These are phyloP conservation scores for Bursaphelenchus mucronatus DNA, from an alignment of 1,140 invertebrate species.

Conservation along the genomic window DNA sequence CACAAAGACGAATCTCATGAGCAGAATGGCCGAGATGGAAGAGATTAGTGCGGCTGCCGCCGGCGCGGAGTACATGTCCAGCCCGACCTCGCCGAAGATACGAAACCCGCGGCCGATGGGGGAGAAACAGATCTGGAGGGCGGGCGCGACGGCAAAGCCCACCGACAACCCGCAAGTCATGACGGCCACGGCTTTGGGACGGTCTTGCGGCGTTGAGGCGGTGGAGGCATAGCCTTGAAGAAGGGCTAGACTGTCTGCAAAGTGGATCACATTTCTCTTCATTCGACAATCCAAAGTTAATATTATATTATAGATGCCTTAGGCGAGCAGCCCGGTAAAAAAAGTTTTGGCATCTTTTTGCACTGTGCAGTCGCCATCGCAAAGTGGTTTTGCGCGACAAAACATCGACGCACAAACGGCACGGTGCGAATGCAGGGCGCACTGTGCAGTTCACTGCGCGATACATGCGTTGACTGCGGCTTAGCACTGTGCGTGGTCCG, in stretches of 20 bases:
- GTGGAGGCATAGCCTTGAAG: slow-evolving; percentile 14
- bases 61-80: slow-evolving; percentile 12
- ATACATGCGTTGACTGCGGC: too few relatives aligned
- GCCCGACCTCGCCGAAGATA: not conserved
- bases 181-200: not conserved
- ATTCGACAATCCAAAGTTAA: too few relatives aligned
- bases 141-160: not conserved
- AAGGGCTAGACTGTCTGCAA: not conserved
- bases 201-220: slow-evolving; percentile 8
- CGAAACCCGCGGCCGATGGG: not conserved
- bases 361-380: too few relatives aligned
- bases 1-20: not conserved
- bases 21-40: not conserved
- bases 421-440: too few relatives aligned
- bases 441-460: too few relatives aligned
- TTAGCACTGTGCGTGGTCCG: too few relatives aligned
- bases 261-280: too few relatives aligned
- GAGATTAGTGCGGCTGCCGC: not conserved
- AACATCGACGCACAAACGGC: too few relatives aligned
- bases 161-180: slow-evolving; percentile 8
- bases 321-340: not conserved
- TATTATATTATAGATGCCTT: too few relatives aligned
- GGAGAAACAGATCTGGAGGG: slow-evolving; percentile 1
- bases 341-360: too few relatives aligned
- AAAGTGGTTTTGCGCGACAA: too few relatives aligned